Evolutionary conservation across 2,113 vertebrate genomes (phyloP).

Genomic region (Leptobrachium leishanense): DNA sequence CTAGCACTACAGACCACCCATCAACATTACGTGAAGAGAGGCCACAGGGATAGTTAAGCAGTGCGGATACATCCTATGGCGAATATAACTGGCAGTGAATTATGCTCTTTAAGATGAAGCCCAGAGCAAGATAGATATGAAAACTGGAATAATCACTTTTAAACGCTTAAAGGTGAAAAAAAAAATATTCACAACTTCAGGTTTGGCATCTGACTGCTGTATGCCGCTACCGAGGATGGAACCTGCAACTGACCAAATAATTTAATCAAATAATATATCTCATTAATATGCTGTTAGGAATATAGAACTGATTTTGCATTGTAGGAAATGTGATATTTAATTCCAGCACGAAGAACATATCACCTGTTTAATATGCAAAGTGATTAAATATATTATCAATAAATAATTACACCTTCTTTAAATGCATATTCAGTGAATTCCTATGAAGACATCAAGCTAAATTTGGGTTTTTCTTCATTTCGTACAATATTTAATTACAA

Average conservation of each 20-base stretch:
- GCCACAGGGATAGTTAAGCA: slow-evolving; percentile 4
- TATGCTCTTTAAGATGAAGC: slow-evolving; percentile 7
- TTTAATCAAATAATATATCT: no score
- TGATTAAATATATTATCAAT: no score
- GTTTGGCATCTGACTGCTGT: background rate
- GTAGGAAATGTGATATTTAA: no score
- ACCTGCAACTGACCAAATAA: background rate
- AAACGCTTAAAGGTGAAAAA: slow-evolving; percentile 6
- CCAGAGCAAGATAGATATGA: background rate
- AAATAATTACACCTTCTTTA: no score
- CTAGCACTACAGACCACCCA: slow-evolving; percentile 22
- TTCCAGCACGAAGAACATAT: no score
- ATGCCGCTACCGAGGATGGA: background rate
- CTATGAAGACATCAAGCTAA: no score
- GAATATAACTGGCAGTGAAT: slow-evolving; percentile 18
- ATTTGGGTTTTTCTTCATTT: no score
- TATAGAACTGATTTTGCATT: no score
- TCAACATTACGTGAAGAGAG: background rate
- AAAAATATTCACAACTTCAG: background rate
- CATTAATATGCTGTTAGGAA: no score
- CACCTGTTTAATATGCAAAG: no score
- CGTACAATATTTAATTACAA: no score
- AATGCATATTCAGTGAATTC: no score
- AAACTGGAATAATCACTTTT: slow-evolving; percentile 11
- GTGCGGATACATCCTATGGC: background rate